Evolutionary conservation across 2,113 vertebrate genomes (phyloP), one percentile per base, ranked within the genome.

Genomic region (Indicator indicator): DNA sequence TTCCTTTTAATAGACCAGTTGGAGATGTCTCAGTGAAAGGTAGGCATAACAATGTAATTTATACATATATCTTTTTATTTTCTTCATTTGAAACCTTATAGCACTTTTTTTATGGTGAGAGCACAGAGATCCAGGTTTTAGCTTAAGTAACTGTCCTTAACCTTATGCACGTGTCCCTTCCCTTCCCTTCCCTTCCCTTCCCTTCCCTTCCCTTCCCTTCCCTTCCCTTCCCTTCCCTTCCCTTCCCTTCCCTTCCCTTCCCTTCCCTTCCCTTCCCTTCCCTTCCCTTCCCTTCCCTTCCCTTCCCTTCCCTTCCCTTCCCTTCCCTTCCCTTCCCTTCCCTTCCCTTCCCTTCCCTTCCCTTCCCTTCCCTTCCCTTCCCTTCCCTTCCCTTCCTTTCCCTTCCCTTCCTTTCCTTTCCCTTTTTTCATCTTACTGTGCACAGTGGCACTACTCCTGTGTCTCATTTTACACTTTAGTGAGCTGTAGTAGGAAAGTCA

Each of bases 401-500:
- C 48, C 19, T 20, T 48, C 48, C 48, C 89, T 92, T 56, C 55
- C 27, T 30, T 28, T 56, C 27, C 12, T 30, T 27, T 54, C 78
- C 89, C 9, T 44, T 88, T 80, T 81, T 72, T 24, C 75, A 38
- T 75, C 62, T 78, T 92, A 72, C 84, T 90, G 68, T 94, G 93
- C 72, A 86, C 65, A 79, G 44, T 58, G n/a, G 74, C 74, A 85
- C 63, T 71, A 12, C 28, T 68, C 28, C 86, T 88, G 1, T 84
- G 75, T 71, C 56, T 95, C 71, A 83, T 88, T 94, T 94, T 85
- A 56, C 82, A 83, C 74, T 68, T 85, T 85, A 77, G 55, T 86
- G 84, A 84, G 73, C n/a, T 86, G 69, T 52, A 85, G 88, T 33
- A 63, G 54, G 64, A 94, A 91, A 92, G 86, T 67, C 64, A 63